phyloP scores from a whole-genome alignment of 2,113 vertebrate species.

The Jacana jacana region DNA sequence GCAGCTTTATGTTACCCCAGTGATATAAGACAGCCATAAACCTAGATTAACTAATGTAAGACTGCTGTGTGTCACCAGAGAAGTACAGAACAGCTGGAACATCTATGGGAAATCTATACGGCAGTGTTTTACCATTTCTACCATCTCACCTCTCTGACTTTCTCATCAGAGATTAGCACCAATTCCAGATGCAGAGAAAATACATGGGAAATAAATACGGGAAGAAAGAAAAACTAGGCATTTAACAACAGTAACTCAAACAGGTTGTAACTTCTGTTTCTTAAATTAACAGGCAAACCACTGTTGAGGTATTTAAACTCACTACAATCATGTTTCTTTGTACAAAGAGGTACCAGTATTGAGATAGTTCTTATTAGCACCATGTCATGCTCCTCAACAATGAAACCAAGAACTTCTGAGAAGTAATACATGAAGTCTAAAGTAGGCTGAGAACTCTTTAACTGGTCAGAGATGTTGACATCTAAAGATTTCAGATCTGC shows the following conservation, averaged over 20 bases:
- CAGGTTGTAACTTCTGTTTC: background rate
- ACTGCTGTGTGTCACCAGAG: background rate
- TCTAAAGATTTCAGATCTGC: background rate
- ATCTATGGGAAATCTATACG: background rate
- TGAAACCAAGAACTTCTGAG: background rate
- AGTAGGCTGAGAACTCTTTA: background rate
- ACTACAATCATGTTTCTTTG: background rate
- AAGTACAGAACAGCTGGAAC: background rate
- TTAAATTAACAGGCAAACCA: background rate
- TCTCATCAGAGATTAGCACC: background rate
- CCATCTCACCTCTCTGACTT: slow-evolving; percentile 1
- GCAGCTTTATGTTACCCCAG: background rate
- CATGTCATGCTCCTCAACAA: background rate
- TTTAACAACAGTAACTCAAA: background rate
- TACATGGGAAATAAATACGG: background rate
- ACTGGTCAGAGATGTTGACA: background rate
- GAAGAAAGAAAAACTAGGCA: background rate
- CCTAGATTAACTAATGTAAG: slow-evolving; percentile 8
- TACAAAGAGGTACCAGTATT: background rate
- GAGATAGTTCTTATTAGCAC: slow-evolving; percentile 40
- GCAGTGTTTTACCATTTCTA: background rate
- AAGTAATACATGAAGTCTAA: background rate
- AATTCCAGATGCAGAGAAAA: background rate
- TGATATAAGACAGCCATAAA: slow-evolving; percentile 17
- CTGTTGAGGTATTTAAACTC: background rate